A percentile compares a stretch with the other conserved stretches of the same genome.
These are phyloP conservation scores for Heterodera carotae DNA, from an alignment of 1,140 invertebrate genomes.

Conservation along the genomic window DNA sequence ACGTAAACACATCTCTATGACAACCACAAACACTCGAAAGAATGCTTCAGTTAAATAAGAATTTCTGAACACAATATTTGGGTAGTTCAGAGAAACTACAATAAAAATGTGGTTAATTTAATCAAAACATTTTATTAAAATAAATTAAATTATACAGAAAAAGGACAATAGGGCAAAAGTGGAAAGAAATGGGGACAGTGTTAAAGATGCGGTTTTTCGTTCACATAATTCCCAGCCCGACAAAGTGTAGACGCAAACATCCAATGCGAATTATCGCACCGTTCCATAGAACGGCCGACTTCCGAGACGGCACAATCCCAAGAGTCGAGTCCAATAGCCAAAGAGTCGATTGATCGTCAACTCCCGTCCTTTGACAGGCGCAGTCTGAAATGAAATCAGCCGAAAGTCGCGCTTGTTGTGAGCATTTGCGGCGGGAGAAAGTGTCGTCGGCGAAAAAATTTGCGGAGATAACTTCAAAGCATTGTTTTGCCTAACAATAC, in stretches of 20 bases:
- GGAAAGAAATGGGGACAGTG: conserved; percentile 3
- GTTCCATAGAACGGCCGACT: conserved; percentile 27
- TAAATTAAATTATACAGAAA: background rate
- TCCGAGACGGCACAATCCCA: conserved; percentile 20
- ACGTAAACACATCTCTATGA: background rate
- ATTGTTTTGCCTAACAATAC: conserved; percentile 21
- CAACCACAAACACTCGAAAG: background rate
- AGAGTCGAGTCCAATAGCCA: background rate
- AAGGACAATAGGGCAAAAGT: conserved; percentile 3
- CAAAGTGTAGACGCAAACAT: conserved; percentile 35
- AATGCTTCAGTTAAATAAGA: too few species aligned
- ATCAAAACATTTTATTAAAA: background rate
- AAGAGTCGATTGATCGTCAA: background rate
- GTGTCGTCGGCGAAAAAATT: background rate
- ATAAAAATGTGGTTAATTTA: background rate
- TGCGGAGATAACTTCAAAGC: conserved; percentile 27
- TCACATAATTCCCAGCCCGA: conserved; percentile 25
- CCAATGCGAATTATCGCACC: conserved; percentile 36
- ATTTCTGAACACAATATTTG: too few species aligned
- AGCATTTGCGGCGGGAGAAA: background rate
- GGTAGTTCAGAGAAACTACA: too few species aligned
- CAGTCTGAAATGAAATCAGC: background rate
- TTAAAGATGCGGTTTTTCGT: background rate
- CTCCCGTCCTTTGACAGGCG: conserved; percentile 1
- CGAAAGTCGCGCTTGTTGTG: background rate